Evolutionary conservation across 2,888 invertebrate species (phyloP), one percentile per base, ranked within the genome.

Genomic region (Yponomeuta plumbellus): DNA sequence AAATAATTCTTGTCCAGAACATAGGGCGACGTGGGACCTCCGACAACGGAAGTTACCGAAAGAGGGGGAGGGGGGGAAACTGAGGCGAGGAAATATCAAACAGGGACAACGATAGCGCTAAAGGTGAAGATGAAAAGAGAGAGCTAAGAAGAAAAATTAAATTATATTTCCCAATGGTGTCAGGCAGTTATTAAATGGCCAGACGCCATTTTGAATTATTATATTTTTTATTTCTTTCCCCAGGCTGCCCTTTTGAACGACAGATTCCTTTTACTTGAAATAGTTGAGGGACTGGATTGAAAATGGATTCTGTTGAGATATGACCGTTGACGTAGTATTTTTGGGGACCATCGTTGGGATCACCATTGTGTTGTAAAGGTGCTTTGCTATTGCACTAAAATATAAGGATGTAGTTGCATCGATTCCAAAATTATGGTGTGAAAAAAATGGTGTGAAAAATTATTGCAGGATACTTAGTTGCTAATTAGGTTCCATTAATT

Each of bases 141-240:
- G 69, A 68, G 81, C 70, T 70, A 76, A 73, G 79, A 74, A 86
- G 88, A 90, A 89, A 91, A 91, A 91, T 91, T 91, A 91, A 91
- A 91, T 91, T 91, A 91, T 91, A 88, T 91, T 90, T 91, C 91
- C 89, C 91, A 88, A 89, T 89, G 91, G 91, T 92, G 91, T 92
- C 91, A 91, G 91, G 85, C 88, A 88, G 91, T 91, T 91, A 92
- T 92, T 92, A 92, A 91, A 91, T 91, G 88, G 88, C 91, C 88
- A 86, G 88, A 85, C 90, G 91, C 91, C 91, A 91, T 91, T 88
- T 91, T 91, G 91, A 89, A 89, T 88, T 90, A 89, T 89, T 87
- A 86, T 85, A 77, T 88, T 88, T 85, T 88, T 88, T 85, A 84
- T 87, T 84, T 84, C 80, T 79, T 83, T 83, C 80, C 83, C 79